A percentile compares a stretch with the other conserved stretches of the same genome.
These are phyloP conservation scores for Forbesichthys agassizii DNA, from an alignment of 2,113 vertebrate genomes.

Conservation along the genomic window DNA sequence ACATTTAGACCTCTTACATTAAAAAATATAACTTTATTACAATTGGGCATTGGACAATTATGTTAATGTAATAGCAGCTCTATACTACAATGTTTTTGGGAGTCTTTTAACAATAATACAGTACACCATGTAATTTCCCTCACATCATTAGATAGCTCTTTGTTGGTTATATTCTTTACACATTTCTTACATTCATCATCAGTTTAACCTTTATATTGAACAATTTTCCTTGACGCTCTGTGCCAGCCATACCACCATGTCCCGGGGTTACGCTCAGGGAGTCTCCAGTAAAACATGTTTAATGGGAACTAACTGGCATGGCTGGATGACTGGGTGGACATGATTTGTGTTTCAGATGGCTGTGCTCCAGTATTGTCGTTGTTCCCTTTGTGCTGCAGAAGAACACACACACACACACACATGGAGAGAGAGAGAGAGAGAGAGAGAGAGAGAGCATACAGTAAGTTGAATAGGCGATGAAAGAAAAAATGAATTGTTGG, in stretches of 20 bases:
- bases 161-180: too few relatives aligned
- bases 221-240: constrained; percentile 36
- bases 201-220: too few relatives aligned
- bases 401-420: neutral
- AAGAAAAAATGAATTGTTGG: constrained; percentile 51
- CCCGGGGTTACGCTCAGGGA: constrained; percentile 52
- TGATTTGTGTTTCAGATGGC: constrained; percentile 66
- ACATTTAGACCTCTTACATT: too few relatives aligned
- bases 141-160: too few relatives aligned
- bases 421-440: neutral
- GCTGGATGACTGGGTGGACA: constrained; percentile 57
- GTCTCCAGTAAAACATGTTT: constrained; percentile 64
- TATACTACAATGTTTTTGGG: too few relatives aligned
- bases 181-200: too few relatives aligned
- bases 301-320: constrained; percentile 64
- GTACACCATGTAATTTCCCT: too few relatives aligned
- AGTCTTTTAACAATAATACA: too few relatives aligned
- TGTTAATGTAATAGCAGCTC: too few relatives aligned
- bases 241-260: constrained; percentile 58
- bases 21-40: too few relatives aligned
- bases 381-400: constrained; percentile 25
- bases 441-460: neutral
- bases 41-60: too few relatives aligned
- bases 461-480: constrained; percentile 33
- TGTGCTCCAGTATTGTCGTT: constrained; percentile 41